Conservation (phyloP, 2,888 invertebrate species). For the Ichneumon xanthorius region DNA sequence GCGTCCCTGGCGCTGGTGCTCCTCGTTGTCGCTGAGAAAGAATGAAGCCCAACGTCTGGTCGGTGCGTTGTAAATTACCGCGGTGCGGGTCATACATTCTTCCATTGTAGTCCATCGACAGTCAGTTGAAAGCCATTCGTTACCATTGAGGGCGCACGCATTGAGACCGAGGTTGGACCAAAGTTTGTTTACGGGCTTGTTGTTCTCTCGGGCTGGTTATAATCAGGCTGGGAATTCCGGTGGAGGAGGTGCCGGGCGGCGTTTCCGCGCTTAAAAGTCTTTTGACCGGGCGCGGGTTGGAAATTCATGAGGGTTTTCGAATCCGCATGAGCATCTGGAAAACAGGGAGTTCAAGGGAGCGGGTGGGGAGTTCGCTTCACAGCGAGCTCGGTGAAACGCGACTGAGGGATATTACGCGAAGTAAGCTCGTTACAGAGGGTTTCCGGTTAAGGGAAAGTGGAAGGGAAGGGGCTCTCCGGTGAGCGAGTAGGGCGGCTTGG, state of each 20-base stretch:
- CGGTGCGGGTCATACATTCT: conserved; percentile 1
- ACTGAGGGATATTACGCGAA: conserved; percentile 80
- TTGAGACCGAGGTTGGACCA: background rate
- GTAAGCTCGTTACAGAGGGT: conserved; percentile 83
- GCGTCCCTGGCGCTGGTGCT: background rate
- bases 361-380: conserved; percentile 27
- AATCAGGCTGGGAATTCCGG: conserved; percentile 1
- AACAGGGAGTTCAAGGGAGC: background rate
- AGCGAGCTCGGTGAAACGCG: conserved; percentile 33
- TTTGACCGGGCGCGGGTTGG: conserved; percentile 53
- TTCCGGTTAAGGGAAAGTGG: conserved; percentile 71
- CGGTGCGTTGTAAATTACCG: conserved; percentile 1
- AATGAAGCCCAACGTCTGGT: conserved; percentile 5
- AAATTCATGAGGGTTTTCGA: conserved; percentile 56
- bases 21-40: conserved; percentile 18
- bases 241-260: background rate
- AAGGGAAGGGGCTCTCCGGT: conserved; percentile 19
- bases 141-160: background rate
- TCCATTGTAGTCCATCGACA: conserved; percentile 20
- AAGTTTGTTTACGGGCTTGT: conserved; percentile 17
- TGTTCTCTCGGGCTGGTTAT: background rate
- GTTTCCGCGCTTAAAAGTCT: conserved; percentile 39
- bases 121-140: conserved; percentile 8
- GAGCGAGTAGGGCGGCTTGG: conserved; percentile 1
- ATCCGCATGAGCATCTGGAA: conserved; percentile 30